A percentile compares a stretch with the other conserved stretches of the same genome.
phyloP scores from a whole-genome alignment of 1,140 invertebrate species.

The Armadillidium nasatum region DNA sequence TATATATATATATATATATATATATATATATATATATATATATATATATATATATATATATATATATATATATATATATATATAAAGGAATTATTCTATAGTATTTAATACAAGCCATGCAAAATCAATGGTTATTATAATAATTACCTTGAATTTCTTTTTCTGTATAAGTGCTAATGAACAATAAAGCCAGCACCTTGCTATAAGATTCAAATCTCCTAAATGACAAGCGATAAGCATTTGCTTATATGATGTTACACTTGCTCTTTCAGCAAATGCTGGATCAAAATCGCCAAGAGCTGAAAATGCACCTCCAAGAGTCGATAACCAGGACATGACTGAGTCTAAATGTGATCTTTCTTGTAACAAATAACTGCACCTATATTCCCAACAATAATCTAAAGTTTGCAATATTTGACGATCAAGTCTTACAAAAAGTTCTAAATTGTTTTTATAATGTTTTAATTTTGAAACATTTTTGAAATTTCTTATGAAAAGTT shows the following conservation, averaged over 20 bases:
- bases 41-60: no score
- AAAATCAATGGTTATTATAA: no score
- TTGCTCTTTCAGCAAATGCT: background rate
- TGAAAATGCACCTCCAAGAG: background rate
- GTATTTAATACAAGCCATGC: no score
- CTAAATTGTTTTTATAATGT: background rate
- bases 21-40: no score
- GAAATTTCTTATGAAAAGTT: background rate
- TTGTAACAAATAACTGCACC: background rate
- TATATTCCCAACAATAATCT: background rate
- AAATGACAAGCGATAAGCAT: background rate
- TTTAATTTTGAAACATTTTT: slow-evolving; percentile 7
- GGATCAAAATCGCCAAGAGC: slow-evolving; percentile 2
- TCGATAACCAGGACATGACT: background rate
- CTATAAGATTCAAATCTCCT: background rate
- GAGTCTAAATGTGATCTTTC: background rate
- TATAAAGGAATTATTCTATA: no score
- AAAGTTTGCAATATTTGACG: background rate
- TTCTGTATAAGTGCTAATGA: background rate
- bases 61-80: no score
- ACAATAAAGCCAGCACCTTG: background rate
- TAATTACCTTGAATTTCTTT: slow-evolving; percentile 1
- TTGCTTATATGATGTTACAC: background rate
- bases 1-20: no score
- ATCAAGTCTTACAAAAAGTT: background rate